Evolutionary conservation across 2,888 invertebrate genomes (phyloP), one percentile per base, ranked within the genome.

Genomic region (Scaptomyza caliginosa): DNA sequence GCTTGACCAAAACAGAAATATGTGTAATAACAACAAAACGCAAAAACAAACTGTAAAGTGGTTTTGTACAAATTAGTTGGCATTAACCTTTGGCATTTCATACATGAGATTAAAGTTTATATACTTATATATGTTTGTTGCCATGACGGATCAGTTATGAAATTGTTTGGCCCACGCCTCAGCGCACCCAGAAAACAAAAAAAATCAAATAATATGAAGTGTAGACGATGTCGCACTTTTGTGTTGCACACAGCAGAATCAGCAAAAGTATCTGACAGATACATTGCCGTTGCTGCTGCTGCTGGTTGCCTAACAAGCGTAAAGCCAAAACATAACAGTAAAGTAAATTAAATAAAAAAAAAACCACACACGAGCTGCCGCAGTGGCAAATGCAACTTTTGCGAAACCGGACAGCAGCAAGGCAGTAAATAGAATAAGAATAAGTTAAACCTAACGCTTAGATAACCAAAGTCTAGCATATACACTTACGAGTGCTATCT

Each of bases 311-410:
- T 77, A 84, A 76, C 84, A 76, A 79, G 84, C 79, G 84, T 77
- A 76, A 79, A 76, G 79, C 67, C 69, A 84, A 76, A 80, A 84
- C 84, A 80, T 79, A 79, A 79, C 84, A 76, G 79, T 79, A 79
- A 79, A 83, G 84, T 76, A 77, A 83, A 83, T 84, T 83, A 79
- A 80, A 77, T 80, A 76, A 67, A 69, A 7, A 69, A 7, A 26
- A 16, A 84, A 76, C 84, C 69, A 80, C 66, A 76, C 80, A 59
- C 58, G 70, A 64, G 42, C 67, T 67, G 36, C 67, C 51, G 19
- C 57, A 46, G 19, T 13, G 49, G 34, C 64, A 67, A 70, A 55
- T 81, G 85, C 81, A 84, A 62, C 65, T 70, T 54, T 67, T 63
- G 70, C 74, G 65, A 69, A 76, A 79, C 77, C 70, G 81, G 74